Base-by-base conservation (phyloP, 2,797 vertebrate species). In the Macropus fuliginosus region DNA sequence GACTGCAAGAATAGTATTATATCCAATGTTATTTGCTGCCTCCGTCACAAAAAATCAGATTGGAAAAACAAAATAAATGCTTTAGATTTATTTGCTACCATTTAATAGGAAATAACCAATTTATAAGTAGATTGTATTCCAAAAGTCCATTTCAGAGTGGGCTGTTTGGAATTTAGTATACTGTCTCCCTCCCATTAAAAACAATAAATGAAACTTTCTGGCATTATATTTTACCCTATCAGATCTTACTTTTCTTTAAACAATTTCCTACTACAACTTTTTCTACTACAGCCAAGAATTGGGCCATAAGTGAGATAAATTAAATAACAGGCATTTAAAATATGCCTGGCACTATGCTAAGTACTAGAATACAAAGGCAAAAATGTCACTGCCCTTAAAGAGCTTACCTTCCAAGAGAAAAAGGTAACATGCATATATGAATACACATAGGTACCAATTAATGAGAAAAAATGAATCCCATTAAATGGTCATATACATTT, bases 151-250 rank as follows among this genome's bases (percentile, higher is more conserved):
- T 81, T 40, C n/a, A 81, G n/a, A 66, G 18, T 81, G 16, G 12
- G 16, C 16, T 81, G 2, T 24, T 40, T 24, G 66, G 10, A 46
- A 81, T 81, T 40, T 18, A 40, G 8, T 81, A 21, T 2, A n/a
- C 5, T 2, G 3, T 6, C 16, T 5, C 1, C 1, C 1, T 2
- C 18, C n/a, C n/a, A 18, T 1, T 81, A 40, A 46, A 81, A 81
- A 46, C 18, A 81, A 81, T 40, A n/a, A 13, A 3, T 40, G n/a
- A 21, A 24, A 40, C 16, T 40, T 14, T 66, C 1, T 66, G 16
- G 1, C 16, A 24, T 8, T 81, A 5, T 21, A 21, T 81, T 40
- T 81, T 40, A 81, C 1, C 66, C n/a, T 81, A 46, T 46, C 6
- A 81, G 6, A 81, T 81, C 18, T 81, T 81, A 40, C 5, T 81